Conservation (phyloP, 2,888 invertebrate species). For the Hirtodrosophila duncani region DNA sequence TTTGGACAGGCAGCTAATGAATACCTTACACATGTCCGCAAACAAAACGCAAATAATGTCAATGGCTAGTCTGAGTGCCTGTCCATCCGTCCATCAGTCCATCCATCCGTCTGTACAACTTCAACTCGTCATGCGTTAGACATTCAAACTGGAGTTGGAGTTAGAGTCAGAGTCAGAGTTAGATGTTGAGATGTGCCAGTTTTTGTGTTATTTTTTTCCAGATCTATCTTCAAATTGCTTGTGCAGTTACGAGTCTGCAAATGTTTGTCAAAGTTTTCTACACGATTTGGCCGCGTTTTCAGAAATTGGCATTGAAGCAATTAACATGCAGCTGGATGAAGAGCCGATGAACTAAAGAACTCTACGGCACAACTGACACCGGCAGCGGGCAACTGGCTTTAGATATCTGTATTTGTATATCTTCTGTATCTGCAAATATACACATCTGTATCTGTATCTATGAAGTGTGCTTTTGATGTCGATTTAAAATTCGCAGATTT, state of each 20-base stretch:
- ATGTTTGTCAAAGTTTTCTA: constrained; percentile 72
- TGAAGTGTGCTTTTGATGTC: constrained; percentile 48
- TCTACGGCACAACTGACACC: background rate
- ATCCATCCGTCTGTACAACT: constrained; percentile 13
- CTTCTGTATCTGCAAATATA: background rate
- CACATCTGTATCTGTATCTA: background rate
- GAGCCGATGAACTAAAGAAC: background rate
- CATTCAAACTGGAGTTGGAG: constrained; percentile 20
- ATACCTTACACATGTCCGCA: constrained; percentile 69
- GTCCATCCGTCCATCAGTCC: constrained; percentile 9
- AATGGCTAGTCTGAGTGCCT: constrained; percentile 49
- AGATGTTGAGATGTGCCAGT: constrained; percentile 53
- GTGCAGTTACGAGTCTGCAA: constrained; percentile 36
- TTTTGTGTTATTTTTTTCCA: constrained; percentile 24
- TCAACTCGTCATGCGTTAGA: constrained; percentile 52
- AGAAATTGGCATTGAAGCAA: constrained; percentile 72
- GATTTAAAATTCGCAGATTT: constrained; percentile 71
- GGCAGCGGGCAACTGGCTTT: too few relatives aligned
- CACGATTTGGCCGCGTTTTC: constrained; percentile 70
- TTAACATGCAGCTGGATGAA: constrained; percentile 65
- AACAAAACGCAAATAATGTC: constrained; percentile 69
- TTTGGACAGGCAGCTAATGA: constrained; percentile 65
- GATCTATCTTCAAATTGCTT: constrained; percentile 36
- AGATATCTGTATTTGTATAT: too few relatives aligned
- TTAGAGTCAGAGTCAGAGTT: constrained; percentile 10